Percentiles rank a stretch among this genome's conserved stretches.
Evolutionary conservation across 2,113 vertebrate species (phyloP).

Genomic region (Poecilia latipinna): DNA sequence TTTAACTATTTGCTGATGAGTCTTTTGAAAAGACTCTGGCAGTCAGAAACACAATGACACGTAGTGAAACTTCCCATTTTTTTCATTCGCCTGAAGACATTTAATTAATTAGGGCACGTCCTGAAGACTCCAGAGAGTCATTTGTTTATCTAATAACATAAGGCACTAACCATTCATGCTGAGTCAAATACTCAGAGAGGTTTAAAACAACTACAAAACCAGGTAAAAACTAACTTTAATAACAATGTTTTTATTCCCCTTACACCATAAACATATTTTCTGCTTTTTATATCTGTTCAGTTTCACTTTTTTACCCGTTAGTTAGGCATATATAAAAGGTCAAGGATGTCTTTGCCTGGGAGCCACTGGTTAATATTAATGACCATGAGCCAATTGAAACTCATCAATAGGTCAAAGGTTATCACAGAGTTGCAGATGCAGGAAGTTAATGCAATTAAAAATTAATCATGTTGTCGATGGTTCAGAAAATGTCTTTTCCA

Average conservation of each 20-base stretch:
- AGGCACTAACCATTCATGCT: constrained; percentile 36
- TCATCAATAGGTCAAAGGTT: constrained; percentile 80
- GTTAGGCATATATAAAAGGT: constrained; percentile 66
- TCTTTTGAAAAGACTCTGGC: not conserved
- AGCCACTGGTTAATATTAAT: constrained; percentile 79
- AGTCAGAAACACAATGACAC: not conserved
- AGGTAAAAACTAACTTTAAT: constrained; percentile 6
- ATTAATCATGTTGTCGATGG: constrained; percentile 64
- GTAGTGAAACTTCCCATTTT: constrained; percentile 9
- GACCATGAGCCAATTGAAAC: constrained; percentile 55
- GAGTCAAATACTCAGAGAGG: constrained; percentile 17
- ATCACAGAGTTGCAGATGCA: constrained; percentile 73
- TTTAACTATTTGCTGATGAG: not conserved
- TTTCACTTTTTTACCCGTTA: constrained; percentile 38
- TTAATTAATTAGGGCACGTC: constrained; percentile 32
- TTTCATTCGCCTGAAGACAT: not conserved
- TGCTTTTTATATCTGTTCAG: constrained; percentile 18
- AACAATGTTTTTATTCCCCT: constrained; percentile 18
- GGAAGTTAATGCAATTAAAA: constrained; percentile 78
- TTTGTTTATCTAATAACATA: constrained; percentile 48
- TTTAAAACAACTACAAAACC: constrained; percentile 12
- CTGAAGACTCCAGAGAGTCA: constrained; percentile 21
- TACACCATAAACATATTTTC: constrained; percentile 6
- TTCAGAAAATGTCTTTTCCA: constrained; percentile 35
- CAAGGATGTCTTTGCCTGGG: constrained; percentile 70